A percentile compares a stretch with the other conserved stretches of the same genome.
Evolutionary conservation across 2,797 vertebrate species (phyloP).

Genomic region (Otolemur crassicaudatus): DNA sequence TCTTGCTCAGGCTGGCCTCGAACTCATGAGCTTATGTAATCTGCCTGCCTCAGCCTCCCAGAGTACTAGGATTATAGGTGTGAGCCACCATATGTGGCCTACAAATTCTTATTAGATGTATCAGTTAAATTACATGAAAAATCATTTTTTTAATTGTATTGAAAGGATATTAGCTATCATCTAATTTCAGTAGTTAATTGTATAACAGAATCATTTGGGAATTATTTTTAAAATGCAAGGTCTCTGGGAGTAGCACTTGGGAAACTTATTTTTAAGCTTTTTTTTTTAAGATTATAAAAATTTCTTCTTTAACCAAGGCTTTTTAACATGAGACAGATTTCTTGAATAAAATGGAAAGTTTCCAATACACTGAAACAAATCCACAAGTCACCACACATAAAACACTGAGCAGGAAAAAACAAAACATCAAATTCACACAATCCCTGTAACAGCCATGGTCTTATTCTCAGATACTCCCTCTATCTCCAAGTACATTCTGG

Average conservation of each 20-base stretch:
- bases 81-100: not conserved
- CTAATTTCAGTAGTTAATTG: not conserved
- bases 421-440: too few relatives aligned
- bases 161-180: not conserved
- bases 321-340: too few relatives aligned
- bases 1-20: too few relatives aligned
- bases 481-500: too few relatives aligned
- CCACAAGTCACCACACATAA: too few relatives aligned
- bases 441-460: too few relatives aligned
- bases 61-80: too few relatives aligned
- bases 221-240: slow-evolving; percentile 5
- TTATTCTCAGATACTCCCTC: too few relatives aligned
- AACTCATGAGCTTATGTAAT: not conserved
- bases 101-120: not conserved
- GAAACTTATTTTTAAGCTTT: not conserved
- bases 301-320: too few relatives aligned
- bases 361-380: too few relatives aligned
- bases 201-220: slow-evolving; percentile 37
- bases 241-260: not conserved
- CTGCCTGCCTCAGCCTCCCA: not conserved
- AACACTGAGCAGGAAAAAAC: too few relatives aligned
- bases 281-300: not conserved
- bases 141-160: not conserved
- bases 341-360: too few relatives aligned
- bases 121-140: slow-evolving; percentile 6